Evolutionary conservation across 2,797 vertebrate species (phyloP), one percentile per base, ranked within the genome.

Genomic region (Arremon aurantiirostris): DNA sequence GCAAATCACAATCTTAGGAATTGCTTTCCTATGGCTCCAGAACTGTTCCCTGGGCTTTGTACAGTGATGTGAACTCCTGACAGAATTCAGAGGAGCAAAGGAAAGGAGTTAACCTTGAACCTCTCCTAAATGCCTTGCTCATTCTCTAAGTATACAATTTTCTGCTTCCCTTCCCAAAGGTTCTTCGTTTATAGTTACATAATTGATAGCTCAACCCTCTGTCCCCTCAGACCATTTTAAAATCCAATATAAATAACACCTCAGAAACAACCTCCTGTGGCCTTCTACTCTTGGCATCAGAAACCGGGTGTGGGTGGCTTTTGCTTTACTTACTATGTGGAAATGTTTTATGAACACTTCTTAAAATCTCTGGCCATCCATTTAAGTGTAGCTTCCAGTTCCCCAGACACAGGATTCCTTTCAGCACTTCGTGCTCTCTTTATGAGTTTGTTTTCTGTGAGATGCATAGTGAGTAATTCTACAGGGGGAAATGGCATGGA

Each of bases 161-260:
- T 96, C 89, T 92, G 89, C 92, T 94, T 95, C 85, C 90, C 77
- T 96, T 96, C 92, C 92, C 95, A 93, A 84, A 95, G 89, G 89
- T 95, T 96, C 95, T 90, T 94, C 19, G 20, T 95, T 95, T 96
- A 87, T 88, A 86, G 60, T 93, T 96, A 77, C 92, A 95, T 95
- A 96, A 96, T 95, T 96, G 95, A 95, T 95, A 86, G 71, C 94
- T 94, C 93, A 96, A 95, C 93, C 82, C 61, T 75, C 86, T 77
- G 85, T 96, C 94, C 86, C 93, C 68, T 94, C 89, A 93, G 95
- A 94, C 91, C 89, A 53, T 94, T 96, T 96, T 66, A 95, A 93
- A 96, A 96, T 91, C 83, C 94, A 94, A 94, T 96, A 93, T 82
- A 95, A 94, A 73, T 87, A 95, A 95, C 96, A 93, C 91, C 94